Conservation (phyloP, 2,113 vertebrate species). For the Neolamprologus brichardi region DNA sequence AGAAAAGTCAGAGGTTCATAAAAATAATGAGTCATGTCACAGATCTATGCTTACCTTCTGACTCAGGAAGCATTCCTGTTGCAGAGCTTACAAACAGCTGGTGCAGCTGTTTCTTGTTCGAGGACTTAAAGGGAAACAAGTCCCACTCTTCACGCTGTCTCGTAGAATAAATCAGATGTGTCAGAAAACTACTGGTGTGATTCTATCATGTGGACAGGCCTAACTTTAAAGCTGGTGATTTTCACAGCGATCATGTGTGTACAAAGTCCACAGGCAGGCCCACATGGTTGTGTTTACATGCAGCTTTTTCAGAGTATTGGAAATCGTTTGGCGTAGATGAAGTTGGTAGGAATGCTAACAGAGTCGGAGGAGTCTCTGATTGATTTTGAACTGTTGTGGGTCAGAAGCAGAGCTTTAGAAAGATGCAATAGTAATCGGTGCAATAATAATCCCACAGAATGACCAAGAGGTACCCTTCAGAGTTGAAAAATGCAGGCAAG, state of each 20-base stretch:
- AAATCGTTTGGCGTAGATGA: neutral
- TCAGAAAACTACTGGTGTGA: neutral
- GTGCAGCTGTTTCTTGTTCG: neutral
- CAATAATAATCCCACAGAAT: neutral
- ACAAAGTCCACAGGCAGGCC: neutral
- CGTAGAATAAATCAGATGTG: neutral
- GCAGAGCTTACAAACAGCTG: neutral
- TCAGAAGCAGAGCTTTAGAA: neutral
- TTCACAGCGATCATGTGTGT: neutral
- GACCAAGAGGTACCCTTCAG: neutral
- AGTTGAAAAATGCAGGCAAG: neutral
- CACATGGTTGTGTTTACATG: neutral
- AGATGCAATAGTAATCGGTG: neutral
- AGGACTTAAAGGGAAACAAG: neutral
- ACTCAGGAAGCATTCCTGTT: neutral
- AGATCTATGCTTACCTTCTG: neutral
- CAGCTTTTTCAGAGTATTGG: neutral
- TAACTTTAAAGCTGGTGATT: neutral
- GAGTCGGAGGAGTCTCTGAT: neutral
- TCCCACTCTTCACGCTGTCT: neutral
- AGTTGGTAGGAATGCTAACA: neutral
- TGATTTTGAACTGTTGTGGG: neutral
- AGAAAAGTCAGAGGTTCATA: neutral
- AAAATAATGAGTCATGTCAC: neutral
- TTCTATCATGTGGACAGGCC: neutral